A percentile compares a stretch with the other conserved stretches of the same genome.
Evolutionary conservation across 2,113 vertebrate genomes (phyloP).

Genomic region (Mesitornis unicolor): DNA sequence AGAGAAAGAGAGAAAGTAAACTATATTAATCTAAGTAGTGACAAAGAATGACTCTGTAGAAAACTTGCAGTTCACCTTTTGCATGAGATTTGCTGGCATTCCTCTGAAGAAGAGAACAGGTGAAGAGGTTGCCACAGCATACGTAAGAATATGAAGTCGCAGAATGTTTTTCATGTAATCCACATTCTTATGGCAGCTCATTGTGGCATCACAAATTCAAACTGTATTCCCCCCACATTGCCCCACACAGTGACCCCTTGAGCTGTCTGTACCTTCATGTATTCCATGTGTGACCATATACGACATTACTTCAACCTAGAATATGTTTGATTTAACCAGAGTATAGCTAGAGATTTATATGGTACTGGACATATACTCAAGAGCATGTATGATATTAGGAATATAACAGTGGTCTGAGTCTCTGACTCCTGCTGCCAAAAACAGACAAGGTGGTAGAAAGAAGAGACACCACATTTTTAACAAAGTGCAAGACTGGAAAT

Average conservation of each 20-base stretch:
- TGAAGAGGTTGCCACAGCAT: background rate
- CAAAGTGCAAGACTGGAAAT: rapidly evolving
- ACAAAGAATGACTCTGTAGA: background rate
- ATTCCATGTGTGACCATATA: background rate
- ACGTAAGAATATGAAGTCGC: background rate
- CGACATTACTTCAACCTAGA: background rate
- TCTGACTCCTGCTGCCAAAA: rapidly evolving
- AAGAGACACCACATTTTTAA: background rate
- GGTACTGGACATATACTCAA: background rate
- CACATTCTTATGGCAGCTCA: background rate
- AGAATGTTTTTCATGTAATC: background rate
- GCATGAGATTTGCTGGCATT: background rate
- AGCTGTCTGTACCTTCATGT: background rate
- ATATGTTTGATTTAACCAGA: background rate
- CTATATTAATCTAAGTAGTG: background rate
- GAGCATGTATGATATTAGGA: background rate
- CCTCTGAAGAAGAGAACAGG: background rate
- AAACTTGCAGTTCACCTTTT: background rate
- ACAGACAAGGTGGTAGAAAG: background rate
- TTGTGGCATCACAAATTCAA: background rate
- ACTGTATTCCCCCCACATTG: background rate
- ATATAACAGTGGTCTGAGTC: background rate
- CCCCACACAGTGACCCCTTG: background rate
- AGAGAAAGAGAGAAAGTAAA: background rate
- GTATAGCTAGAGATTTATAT: background rate